These are phyloP conservation scores for Salticus scenicus DNA, from an alignment of 2,888 invertebrate genomes.

Conservation along the genomic window DNA sequence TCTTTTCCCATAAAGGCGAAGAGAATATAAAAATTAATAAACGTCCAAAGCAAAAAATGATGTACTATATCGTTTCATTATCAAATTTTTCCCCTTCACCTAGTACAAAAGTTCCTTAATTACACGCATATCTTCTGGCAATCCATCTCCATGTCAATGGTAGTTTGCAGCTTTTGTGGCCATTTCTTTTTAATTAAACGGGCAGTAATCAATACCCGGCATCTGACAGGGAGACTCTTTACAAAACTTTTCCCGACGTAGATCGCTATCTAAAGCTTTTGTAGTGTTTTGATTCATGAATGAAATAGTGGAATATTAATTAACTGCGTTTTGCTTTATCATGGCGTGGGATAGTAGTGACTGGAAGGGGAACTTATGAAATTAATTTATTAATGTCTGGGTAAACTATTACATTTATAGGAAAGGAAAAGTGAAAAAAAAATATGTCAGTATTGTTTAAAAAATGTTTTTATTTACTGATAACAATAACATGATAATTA, in stretches of 20 bases:
- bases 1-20: too few species aligned
- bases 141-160: constrained; percentile 50
- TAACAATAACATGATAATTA: too few species aligned
- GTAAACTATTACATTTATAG: background rate
- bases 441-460: background rate
- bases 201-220: constrained; percentile 45
- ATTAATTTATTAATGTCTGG: background rate
- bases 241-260: constrained; percentile 21
- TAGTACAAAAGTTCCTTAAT: constrained; percentile 56
- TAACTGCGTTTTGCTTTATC: constrained; percentile 22
- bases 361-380: background rate
- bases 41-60: constrained; percentile 47
- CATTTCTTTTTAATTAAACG: constrained; percentile 59
- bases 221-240: constrained; percentile 40
- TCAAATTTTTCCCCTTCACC: constrained; percentile 40
- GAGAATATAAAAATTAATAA: constrained; percentile 20
- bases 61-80: constrained; percentile 60
- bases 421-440: background rate
- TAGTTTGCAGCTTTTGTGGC: constrained; percentile 27
- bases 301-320: constrained; percentile 56
- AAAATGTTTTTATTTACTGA: background rate
- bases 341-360: background rate
- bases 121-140: constrained; percentile 45
- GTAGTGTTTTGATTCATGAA: constrained; percentile 47
- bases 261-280: constrained; percentile 44